Conservation (phyloP, 2,797 vertebrate genomes). For the Sarcophilus harrisii region DNA sequence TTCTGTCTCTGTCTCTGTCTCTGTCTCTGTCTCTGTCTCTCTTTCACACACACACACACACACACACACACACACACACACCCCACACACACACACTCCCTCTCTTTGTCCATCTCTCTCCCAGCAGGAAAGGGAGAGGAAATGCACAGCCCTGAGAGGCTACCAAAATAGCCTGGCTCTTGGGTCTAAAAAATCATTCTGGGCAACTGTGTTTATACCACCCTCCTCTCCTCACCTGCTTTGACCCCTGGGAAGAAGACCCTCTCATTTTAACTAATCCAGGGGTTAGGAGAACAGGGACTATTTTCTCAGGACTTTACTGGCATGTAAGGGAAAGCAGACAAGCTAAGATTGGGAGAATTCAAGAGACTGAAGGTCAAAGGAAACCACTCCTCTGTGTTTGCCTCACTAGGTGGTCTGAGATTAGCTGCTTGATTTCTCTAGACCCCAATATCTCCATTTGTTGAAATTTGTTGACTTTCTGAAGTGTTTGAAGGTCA, state of each 20-base stretch:
- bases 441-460: not conserved
- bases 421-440: not conserved
- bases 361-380: not conserved
- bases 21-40: not conserved
- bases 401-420: not conserved
- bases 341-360: not conserved
- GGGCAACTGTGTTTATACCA: not conserved
- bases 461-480: not conserved
- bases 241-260: slow-evolving; percentile 5
- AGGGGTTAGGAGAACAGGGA: not conserved
- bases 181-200: not conserved
- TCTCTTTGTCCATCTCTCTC: not conserved
- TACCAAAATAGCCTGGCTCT: slow-evolving; percentile 16
- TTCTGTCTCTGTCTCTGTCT: not conserved
- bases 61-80: not conserved
- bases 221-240: not conserved
- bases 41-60: not conserved
- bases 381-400: not conserved
- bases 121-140: slow-evolving; percentile 48
- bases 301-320: not conserved
- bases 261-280: not conserved
- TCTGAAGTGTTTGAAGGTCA: not conserved
- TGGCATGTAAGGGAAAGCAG: not conserved
- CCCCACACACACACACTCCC: not conserved
- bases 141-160: slow-evolving; percentile 44